These are phyloP conservation scores for Sipha flava DNA, from an alignment of 1,140 invertebrate species.

Conservation along the genomic window DNA sequence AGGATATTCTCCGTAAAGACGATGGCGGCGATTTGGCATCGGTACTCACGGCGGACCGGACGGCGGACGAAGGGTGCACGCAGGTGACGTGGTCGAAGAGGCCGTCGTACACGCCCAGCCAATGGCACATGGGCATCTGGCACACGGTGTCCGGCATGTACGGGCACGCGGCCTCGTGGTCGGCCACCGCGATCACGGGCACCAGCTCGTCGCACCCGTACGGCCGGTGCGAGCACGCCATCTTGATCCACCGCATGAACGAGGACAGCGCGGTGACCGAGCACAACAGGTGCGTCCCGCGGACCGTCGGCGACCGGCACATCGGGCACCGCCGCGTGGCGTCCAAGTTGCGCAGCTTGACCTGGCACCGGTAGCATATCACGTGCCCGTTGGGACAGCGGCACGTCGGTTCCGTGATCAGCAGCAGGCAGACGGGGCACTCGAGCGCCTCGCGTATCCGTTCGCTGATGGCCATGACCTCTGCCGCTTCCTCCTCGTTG, in stretches of 20 bases:
- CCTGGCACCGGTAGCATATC: not conserved
- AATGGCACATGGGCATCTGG: too few species aligned
- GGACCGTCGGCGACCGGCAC: not conserved
- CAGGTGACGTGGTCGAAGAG: too few species aligned
- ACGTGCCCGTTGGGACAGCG: not conserved
- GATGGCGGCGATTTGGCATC: too few species aligned
- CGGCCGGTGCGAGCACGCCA: not conserved
- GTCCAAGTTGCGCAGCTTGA: not conserved
- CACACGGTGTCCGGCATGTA: too few species aligned
- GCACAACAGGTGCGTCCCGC: not conserved
- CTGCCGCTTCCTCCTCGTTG: too few species aligned
- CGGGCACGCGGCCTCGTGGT: too few species aligned
- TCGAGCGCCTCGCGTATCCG: not conserved
- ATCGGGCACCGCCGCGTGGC: not conserved
- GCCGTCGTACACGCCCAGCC: too few species aligned
- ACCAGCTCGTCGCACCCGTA: not conserved
- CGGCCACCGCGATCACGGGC: too few species aligned
- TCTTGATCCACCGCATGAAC: not conserved
- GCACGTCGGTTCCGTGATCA: not conserved
- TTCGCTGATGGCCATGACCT: not conserved
- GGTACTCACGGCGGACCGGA: too few species aligned
- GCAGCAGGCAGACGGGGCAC: not conserved
- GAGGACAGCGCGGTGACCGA: not conserved
- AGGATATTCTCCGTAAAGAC: too few species aligned
- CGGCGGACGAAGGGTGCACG: too few species aligned